A percentile compares a stretch with the other conserved stretches of the same genome.
Conservation (phyloP, 2,113 vertebrate species). For the Entelurus aequoreus region DNA sequence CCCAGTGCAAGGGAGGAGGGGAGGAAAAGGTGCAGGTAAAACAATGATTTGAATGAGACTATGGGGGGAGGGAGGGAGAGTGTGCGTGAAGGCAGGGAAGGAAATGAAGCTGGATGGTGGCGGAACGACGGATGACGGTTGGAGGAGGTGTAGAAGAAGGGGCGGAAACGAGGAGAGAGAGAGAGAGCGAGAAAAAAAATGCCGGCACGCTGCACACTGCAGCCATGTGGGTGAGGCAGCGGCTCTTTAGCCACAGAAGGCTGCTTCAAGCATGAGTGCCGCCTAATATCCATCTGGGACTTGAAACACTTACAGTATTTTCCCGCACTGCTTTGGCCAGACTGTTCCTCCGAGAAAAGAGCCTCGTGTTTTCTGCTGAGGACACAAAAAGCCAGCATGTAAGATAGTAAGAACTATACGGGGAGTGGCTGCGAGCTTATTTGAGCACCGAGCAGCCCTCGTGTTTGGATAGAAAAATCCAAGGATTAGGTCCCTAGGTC, state of each 20-base stretch:
- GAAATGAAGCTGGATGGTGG: constrained; percentile 17
- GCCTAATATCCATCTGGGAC: constrained; percentile 6
- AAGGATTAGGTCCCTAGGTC: background rate
- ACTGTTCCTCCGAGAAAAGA: constrained; percentile 25
- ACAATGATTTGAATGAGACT: constrained; percentile 12
- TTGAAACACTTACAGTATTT: constrained; percentile 22
- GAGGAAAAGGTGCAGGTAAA: constrained; percentile 13
- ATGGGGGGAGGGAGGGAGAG: constrained; percentile 31
- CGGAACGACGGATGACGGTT: constrained; percentile 15
- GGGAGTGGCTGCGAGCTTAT: constrained; percentile 38
- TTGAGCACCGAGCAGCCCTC: background rate
- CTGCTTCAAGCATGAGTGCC: constrained; percentile 20
- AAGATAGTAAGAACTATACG: constrained; percentile 26
- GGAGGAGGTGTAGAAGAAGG: constrained; percentile 15
- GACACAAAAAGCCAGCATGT: constrained; percentile 6
- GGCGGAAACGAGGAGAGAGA: constrained; percentile 12
- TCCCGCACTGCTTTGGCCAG: constrained; percentile 21
- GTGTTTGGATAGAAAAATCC: background rate
- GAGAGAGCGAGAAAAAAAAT: constrained; percentile 6
- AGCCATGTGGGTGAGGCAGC: constrained; percentile 70
- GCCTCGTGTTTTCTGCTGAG: constrained; percentile 12
- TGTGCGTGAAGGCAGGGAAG: constrained; percentile 33
- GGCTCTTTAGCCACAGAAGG: constrained; percentile 24
- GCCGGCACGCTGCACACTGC: constrained; percentile 50
- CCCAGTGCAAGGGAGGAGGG: background rate